Evolutionary conservation across 2,113 vertebrate species (phyloP).

Genomic region (Tor tambroides): DNA sequence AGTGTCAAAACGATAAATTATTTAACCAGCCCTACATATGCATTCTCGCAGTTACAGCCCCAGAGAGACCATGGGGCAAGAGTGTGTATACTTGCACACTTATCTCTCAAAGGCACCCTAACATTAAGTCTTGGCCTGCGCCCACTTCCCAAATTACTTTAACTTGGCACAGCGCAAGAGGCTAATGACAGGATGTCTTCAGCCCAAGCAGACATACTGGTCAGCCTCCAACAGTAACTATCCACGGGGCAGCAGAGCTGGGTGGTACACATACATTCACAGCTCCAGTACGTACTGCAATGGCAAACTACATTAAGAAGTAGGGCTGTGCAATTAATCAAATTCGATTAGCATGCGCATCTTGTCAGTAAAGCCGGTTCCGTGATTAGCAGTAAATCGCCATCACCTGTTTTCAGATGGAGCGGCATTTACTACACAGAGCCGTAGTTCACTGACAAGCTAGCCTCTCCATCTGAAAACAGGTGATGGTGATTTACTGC

Average conservation of each 20-base stretch:
- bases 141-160: constrained; percentile 67
- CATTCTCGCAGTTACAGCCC: constrained; percentile 17
- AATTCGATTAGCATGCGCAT: no score
- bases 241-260: constrained; percentile 33
- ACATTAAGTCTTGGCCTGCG: constrained; percentile 65
- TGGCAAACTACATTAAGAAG: not conserved
- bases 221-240: constrained; percentile 60
- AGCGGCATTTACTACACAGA: no score
- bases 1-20: constrained; percentile 46
- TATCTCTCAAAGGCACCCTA: constrained; percentile 53
- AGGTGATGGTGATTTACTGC: no score
- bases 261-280: constrained; percentile 39
- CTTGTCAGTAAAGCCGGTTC: no score
- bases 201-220: constrained; percentile 61
- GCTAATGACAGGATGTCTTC: constrained; percentile 72
- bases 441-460: no score
- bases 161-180: constrained; percentile 60
- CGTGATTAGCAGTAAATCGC: no score
- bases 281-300: not conserved
- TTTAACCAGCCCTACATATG: constrained; percentile 1
- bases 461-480: no score
- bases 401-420: no score
- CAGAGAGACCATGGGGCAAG: constrained; percentile 45
- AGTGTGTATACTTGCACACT: constrained; percentile 57
- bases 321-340: no score